Conservation (phyloP, 1,140 invertebrate species). For the Orussus abietinus region DNA sequence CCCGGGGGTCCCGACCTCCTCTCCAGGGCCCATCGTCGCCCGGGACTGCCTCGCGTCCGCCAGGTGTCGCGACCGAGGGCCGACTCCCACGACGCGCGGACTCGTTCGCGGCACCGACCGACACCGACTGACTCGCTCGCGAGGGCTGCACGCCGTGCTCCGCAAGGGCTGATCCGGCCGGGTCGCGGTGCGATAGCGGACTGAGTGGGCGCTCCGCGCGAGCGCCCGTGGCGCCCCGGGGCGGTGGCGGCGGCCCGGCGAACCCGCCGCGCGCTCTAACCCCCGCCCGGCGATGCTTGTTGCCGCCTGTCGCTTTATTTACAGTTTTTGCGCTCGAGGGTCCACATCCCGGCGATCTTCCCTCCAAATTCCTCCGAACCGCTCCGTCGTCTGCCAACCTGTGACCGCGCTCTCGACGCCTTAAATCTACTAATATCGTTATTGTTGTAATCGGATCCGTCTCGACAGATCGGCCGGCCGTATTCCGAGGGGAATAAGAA, state of each 20-base stretch:
- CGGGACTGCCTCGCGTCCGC: no score
- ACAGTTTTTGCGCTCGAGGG: constrained; percentile 1
- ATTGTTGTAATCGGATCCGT: no score
- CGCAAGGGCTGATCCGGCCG: constrained; percentile 22
- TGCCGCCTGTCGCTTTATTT: constrained; percentile 11
- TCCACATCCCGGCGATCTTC: constrained; percentile 3
- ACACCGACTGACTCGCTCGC: constrained; percentile 8
- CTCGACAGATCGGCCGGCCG: no score
- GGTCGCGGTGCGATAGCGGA: constrained; percentile 38
- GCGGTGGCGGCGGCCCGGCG: constrained; percentile 30
- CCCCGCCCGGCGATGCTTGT: constrained; percentile 2
- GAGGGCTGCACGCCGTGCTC: neutral
- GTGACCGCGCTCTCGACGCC: no score
- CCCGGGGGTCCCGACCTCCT: no score
- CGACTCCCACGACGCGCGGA: no score
- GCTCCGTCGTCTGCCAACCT: neutral
- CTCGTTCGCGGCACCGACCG: no score
- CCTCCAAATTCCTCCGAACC: neutral
- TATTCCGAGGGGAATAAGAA: no score
- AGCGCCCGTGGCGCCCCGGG: constrained; percentile 36
- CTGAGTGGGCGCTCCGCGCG: constrained; percentile 37
- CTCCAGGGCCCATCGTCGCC: no score
- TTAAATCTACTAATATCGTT: no score
- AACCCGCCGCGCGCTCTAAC: constrained; percentile 26
- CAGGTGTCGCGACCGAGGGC: no score